Percentiles rank a stretch among this genome's conserved stretches.
Conservation (phyloP, 2,797 vertebrate species). For the Rhynchotus rufescens region DNA sequence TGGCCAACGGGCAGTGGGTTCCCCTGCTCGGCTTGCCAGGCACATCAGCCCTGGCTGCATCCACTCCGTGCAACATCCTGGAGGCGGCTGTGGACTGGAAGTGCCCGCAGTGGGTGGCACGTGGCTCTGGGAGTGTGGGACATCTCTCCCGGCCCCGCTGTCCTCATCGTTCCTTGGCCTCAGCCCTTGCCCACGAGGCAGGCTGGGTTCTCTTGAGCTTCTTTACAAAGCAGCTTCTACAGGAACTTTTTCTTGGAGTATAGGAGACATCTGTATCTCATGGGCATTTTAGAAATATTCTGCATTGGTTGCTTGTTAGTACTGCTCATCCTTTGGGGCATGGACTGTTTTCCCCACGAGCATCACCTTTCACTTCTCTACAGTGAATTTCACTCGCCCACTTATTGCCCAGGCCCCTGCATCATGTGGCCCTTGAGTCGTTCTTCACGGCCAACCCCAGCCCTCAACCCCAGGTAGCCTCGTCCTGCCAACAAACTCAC, state of each 20-base stretch:
- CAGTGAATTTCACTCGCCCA: too few species aligned
- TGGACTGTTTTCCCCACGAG: background rate
- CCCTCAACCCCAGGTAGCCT: too few species aligned
- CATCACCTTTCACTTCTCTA: too few species aligned
- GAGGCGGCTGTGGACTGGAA: background rate
- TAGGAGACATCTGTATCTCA: too few species aligned
- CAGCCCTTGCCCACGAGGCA: background rate
- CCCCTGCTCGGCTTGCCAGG: background rate
- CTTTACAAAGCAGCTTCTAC: background rate
- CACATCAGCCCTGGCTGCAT: accelerated
- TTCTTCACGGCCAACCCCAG: too few species aligned
- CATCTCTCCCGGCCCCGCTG: background rate
- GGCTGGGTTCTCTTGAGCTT: background rate
- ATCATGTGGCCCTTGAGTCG: too few species aligned
- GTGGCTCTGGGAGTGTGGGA: too few species aligned
- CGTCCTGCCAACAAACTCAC: too few species aligned
- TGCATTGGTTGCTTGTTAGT: background rate
- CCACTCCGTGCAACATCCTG: background rate
- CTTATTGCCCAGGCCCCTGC: too few species aligned
- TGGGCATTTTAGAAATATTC: background rate
- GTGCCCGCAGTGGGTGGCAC: too few species aligned
- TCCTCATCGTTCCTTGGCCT: background rate
- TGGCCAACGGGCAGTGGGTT: background rate
- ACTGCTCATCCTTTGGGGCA: background rate
- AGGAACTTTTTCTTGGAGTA: background rate